Percentiles rank a stretch among this genome's conserved stretches.
These are phyloP conservation scores for Pyrgilauda ruficollis DNA, from an alignment of 2,113 vertebrate species.

Conservation along the genomic window DNA sequence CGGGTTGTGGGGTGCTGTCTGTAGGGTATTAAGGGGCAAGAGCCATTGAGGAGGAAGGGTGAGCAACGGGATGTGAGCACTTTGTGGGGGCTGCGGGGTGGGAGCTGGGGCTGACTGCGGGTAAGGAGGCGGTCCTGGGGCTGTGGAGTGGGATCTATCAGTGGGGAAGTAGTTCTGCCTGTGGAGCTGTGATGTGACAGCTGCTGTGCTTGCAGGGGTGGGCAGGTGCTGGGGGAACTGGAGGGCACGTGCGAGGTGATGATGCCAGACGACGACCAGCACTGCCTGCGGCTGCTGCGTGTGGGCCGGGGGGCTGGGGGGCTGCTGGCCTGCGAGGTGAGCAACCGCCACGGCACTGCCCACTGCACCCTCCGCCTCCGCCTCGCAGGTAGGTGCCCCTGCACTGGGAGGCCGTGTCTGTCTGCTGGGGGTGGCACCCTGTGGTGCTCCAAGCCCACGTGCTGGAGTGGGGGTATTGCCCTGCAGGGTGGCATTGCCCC, in stretches of 20 bases:
- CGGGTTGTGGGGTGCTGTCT: fast-evolving
- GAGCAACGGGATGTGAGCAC: neutral
- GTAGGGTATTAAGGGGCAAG: neutral
- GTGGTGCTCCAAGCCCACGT: neutral
- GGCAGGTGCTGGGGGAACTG: constrained; percentile 73
- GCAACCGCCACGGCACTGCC: constrained; percentile 84
- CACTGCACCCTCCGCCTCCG: constrained; percentile 80
- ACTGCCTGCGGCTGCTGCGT: constrained; percentile 81
- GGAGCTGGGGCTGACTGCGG: neutral
- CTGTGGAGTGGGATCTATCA: neutral
- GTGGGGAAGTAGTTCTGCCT: neutral
- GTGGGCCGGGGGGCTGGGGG: constrained; percentile 80
- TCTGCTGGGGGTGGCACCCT: neutral
- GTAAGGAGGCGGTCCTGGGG: neutral
- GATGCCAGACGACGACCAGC: constrained; percentile 91
- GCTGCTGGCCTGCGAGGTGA: constrained; percentile 82
- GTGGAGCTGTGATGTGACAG: neutral
- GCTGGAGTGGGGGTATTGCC: neutral
- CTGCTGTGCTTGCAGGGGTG: constrained; percentile 70
- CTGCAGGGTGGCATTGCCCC: neutral
- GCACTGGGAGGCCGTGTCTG: fast-evolving
- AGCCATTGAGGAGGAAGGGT: neutral
- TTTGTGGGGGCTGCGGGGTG: fast-evolving
- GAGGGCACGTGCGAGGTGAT: constrained; percentile 81
- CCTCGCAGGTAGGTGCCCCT: constrained; percentile 81